Conservation (phyloP, 2,888 invertebrate species). For the Drosophila rubida region DNA sequence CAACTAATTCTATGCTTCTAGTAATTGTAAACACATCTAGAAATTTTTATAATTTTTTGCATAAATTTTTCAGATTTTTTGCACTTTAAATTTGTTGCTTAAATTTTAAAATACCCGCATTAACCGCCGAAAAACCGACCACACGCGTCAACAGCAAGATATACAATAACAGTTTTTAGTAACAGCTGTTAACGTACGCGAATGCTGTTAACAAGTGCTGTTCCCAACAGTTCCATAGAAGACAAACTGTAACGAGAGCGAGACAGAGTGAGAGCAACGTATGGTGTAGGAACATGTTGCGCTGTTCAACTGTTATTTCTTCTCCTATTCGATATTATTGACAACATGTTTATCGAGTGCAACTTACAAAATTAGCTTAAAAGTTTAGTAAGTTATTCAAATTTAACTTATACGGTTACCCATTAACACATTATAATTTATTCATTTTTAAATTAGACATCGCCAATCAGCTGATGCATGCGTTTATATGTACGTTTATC, state of each 20-base stretch:
- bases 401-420: not conserved
- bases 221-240: conserved; percentile 21
- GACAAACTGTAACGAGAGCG: conserved; percentile 4
- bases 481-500: too few relatives aligned
- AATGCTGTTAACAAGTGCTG: conserved; percentile 36
- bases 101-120: conserved; percentile 78
- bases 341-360: conserved; percentile 10
- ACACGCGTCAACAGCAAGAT: conserved; percentile 36
- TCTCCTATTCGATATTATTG: conserved; percentile 27
- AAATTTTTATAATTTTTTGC: conserved; percentile 58
- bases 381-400: too few relatives aligned
- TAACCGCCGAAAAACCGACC: conserved; percentile 72
- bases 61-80: conserved; percentile 51
- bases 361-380: not conserved
- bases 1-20: conserved; percentile 55
- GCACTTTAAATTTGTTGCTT: conserved; percentile 70
- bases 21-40: conserved; percentile 65
- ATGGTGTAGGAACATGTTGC: conserved; percentile 37
- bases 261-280: conserved; percentile 20
- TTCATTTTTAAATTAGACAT: too few relatives aligned
- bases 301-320: conserved; percentile 32
- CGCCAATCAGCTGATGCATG: too few relatives aligned
- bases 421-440: too few relatives aligned
- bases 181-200: conserved; percentile 53
- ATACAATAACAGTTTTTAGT: conserved; percentile 15